Conservation (phyloP, 2,113 vertebrate species). For the Columba livia region DNA sequence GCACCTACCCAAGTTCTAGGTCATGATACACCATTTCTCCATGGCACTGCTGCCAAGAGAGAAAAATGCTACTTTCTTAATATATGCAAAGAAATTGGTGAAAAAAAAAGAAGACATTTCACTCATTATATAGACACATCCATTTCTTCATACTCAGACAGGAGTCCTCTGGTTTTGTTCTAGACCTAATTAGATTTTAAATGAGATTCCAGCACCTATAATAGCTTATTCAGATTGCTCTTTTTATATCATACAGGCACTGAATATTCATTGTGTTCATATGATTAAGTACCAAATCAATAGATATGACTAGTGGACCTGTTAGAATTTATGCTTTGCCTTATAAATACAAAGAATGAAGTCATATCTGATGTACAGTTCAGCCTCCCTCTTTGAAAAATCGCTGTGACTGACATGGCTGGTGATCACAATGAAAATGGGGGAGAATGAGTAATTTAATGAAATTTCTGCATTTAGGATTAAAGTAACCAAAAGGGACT, state of each 20-base stretch:
- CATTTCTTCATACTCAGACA: conserved; percentile 64
- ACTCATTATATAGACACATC: conserved; percentile 49
- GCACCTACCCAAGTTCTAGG: fast-evolving
- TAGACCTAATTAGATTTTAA: conserved; percentile 81
- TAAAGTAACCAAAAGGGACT: conserved; percentile 30
- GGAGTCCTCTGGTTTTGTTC: conserved; percentile 71
- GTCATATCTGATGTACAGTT: conserved; percentile 44
- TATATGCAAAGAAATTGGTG: background rate
- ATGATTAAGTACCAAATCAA: conserved; percentile 76
- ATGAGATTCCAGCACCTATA: conserved; percentile 79
- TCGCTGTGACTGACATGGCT: background rate
- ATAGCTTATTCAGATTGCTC: conserved; percentile 82
- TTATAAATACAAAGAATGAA: conserved; percentile 56
- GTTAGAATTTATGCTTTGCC: conserved; percentile 62
- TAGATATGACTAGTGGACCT: conserved; percentile 62
- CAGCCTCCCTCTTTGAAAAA: conserved; percentile 48
- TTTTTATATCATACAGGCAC: conserved; percentile 76
- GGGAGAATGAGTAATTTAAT: conserved; percentile 38
- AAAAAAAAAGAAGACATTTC: conserved; percentile 44
- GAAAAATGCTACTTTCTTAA: background rate
- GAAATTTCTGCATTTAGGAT: conserved; percentile 17
- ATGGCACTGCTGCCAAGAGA: background rate
- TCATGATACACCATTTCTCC: background rate
- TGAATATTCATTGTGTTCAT: conserved; percentile 76
- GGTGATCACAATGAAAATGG: conserved; percentile 23